Evolutionary conservation across 1,140 invertebrate genomes (phyloP), one percentile per base, ranked within the genome.

Genomic region (Limonius californicus): DNA sequence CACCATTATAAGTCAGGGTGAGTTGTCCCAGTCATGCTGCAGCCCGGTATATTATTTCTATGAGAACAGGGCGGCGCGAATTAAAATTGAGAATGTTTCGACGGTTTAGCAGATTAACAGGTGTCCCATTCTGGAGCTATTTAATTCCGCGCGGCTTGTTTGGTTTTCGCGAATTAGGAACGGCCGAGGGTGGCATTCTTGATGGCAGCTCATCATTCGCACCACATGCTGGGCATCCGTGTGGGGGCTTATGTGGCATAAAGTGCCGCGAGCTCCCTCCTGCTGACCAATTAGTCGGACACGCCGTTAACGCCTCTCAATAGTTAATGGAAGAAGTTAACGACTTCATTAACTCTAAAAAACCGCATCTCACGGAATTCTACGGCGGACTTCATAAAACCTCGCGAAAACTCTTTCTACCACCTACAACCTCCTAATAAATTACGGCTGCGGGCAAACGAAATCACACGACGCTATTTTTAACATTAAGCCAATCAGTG

Each of bases 1-100:
- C 2, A 72, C 71, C 9, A 72, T 72, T 57, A 70, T 72, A 32
- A 72, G 68, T 57, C 71, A 72, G 61, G 71, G 71, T 72, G 59
- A 66, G 71, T n/a, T 68, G 32, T 61, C 54, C 43, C 11, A 20
- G 7, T 55, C 3, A 7, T 55, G 54, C 2, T 62, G 19, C 19
- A 27, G 45, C 54, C 39, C 60, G 11, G 60, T 62, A 62, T 59
- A 59, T 55, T 15, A 45, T 53, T 50, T 21, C 18, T 54, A 54
- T 64, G 23, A 60, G 62, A 35, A 64, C 62, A 30, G 62, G 61
- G 45, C 61, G 1, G 61, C 47, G 32, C 42, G 50, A 39, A 27
- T 54, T 53, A 43, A 59, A 59, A 47, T 42, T 35, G 39, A 64
- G 35, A 42, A 60, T 45, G 30, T 16, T 57, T 60, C 20, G 47